Conservation (phyloP, 2,797 vertebrate species). For the Carapus acus region DNA sequence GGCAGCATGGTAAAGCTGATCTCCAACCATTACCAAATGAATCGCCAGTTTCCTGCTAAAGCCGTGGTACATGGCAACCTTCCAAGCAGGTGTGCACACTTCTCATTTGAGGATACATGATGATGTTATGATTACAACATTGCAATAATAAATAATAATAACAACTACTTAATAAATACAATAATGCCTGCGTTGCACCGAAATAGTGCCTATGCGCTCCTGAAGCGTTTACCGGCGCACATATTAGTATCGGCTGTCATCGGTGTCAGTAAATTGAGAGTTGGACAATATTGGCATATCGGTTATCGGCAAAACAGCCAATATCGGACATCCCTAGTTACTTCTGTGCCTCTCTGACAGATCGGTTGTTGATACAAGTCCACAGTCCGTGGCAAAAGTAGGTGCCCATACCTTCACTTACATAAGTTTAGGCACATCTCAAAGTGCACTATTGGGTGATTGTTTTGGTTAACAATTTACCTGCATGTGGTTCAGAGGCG, state of each 20-base stretch:
- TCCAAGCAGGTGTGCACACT: conserved; percentile 52
- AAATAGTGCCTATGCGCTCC: too few species aligned
- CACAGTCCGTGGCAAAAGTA: conserved; percentile 49
- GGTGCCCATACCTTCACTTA: conserved; percentile 30
- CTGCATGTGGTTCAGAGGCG: conserved; percentile 43
- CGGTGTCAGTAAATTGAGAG: too few species aligned
- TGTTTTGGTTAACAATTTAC: conserved; percentile 9
- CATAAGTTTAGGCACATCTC: background rate
- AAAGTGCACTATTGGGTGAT: too few species aligned
- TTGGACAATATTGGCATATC: too few species aligned
- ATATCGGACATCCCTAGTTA: too few species aligned
- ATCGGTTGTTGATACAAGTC: conserved; percentile 49
- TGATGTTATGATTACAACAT: too few species aligned
- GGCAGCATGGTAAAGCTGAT: conserved; percentile 67
- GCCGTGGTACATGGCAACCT: background rate
- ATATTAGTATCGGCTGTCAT: too few species aligned
- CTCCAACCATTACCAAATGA: conserved; percentile 60
- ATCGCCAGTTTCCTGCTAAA: conserved; percentile 25
- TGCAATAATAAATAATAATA: background rate
- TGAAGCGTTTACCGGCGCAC: too few species aligned
- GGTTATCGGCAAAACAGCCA: too few species aligned
- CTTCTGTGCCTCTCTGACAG: conserved; percentile 38
- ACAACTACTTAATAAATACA: too few species aligned
- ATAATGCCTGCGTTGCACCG: too few species aligned
- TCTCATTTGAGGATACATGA: background rate